Percentiles rank a stretch among this genome's conserved stretches.
Evolutionary conservation across 2,888 invertebrate species (phyloP).

Genomic region (Pristionchus entomophagus): DNA sequence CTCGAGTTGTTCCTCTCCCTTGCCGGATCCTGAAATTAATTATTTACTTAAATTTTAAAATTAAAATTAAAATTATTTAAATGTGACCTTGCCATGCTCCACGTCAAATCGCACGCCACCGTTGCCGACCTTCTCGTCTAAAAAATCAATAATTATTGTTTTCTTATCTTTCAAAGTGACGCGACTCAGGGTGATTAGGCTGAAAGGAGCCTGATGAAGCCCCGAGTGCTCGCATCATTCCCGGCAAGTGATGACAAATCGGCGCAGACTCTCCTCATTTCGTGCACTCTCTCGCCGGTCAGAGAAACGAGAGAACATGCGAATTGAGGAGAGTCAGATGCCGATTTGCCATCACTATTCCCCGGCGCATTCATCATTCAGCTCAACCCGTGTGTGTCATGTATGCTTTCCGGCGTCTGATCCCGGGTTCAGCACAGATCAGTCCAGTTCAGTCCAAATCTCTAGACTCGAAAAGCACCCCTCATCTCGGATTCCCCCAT

Average conservation of each 20-base stretch:
- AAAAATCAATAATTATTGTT: constrained; percentile 45
- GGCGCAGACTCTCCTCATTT: too few relatives aligned
- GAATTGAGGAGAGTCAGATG: too few relatives aligned
- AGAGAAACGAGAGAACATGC: too few relatives aligned
- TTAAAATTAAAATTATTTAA: neutral
- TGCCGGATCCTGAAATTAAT: neutral
- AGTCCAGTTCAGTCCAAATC: neutral
- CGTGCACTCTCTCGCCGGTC: too few relatives aligned
- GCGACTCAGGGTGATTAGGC: neutral
- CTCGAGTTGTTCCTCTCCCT: constrained; percentile 50
- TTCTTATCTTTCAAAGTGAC: neutral
- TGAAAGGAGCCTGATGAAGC: neutral
- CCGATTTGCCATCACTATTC: too few relatives aligned
- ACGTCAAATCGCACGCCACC: constrained; percentile 73
- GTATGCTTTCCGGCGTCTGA: neutral
- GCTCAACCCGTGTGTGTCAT: neutral
- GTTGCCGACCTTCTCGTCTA: constrained; percentile 73
- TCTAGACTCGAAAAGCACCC: neutral
- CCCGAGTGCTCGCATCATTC: neutral
- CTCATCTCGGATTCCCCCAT: neutral
- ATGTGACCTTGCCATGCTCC: constrained; percentile 54
- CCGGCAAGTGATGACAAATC: neutral
- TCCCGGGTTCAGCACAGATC: too few relatives aligned
- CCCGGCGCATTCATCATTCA: neutral
- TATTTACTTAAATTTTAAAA: neutral